Evolutionary conservation across 2,113 vertebrate genomes (phyloP).

Genomic region (Dicrurus megarhynchus): DNA sequence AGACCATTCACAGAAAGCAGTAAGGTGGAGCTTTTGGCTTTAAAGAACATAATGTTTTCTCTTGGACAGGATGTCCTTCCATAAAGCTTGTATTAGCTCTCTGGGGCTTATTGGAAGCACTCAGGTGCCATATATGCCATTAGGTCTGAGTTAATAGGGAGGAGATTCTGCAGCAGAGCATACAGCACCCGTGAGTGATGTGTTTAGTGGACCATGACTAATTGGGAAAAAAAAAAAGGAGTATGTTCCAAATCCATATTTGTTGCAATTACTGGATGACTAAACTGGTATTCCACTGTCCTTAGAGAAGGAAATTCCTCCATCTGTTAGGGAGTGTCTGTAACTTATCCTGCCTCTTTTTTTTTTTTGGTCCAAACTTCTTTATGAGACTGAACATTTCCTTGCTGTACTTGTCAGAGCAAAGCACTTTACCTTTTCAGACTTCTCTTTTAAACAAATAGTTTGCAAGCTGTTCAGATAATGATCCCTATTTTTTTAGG

Average conservation of each 20-base stretch:
- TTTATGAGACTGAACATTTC: neutral
- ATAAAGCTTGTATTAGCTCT: conserved; percentile 23
- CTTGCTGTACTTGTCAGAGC: neutral
- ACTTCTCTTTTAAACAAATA: neutral
- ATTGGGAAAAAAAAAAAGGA: neutral
- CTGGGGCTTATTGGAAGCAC: neutral
- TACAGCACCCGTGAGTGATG: neutral
- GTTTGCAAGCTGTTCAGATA: neutral
- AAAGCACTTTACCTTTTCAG: neutral
- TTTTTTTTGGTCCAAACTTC: neutral
- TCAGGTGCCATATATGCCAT: conserved; percentile 21
- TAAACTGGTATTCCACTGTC: neutral
- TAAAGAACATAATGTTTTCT: conserved; percentile 8
- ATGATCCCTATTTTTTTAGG: neutral
- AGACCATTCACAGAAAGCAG: neutral
- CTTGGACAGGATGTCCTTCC: conserved; percentile 20
- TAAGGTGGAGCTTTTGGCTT: conserved; percentile 41
- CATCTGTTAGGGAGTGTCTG: conserved; percentile 3
- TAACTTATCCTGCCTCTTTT: neutral
- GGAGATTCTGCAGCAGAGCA: neutral
- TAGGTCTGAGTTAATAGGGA: conserved; percentile 32
- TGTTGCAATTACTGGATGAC: conserved; percentile 20
- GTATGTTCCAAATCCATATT: neutral
- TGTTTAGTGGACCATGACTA: conserved; percentile 1
- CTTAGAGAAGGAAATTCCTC: conserved; percentile 19